phyloP scores from a whole-genome alignment of 2,113 vertebrate genomes.

The Istiophorus platypterus region DNA sequence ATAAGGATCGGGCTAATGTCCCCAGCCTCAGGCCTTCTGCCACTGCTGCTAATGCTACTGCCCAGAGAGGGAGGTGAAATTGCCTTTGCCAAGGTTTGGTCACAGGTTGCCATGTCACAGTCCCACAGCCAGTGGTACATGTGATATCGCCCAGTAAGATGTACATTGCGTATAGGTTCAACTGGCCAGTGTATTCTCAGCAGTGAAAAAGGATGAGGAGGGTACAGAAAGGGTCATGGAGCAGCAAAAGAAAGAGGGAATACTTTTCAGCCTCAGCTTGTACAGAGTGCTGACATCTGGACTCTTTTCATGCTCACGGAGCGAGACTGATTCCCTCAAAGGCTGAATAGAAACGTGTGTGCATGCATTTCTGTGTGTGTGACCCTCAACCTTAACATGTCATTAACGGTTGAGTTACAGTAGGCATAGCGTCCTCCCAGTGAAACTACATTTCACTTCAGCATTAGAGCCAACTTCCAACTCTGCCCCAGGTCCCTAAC shows the following conservation, averaged over 20 bases:
- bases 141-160: slow-evolving; percentile 30
- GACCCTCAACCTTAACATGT: slow-evolving; percentile 55
- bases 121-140: slow-evolving; percentile 4
- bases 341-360: slow-evolving; percentile 47
- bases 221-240: slow-evolving; percentile 23
- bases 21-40: slow-evolving; percentile 44
- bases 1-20: slow-evolving; percentile 71
- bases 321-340: slow-evolving; percentile 73
- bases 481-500: slow-evolving; percentile 54
- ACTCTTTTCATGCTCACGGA: slow-evolving; percentile 75
- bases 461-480: slow-evolving; percentile 45
- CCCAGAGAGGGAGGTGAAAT: slow-evolving; percentile 46
- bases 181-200: slow-evolving; percentile 5
- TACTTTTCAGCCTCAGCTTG: slow-evolving; percentile 49
- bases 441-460: slow-evolving; percentile 48
- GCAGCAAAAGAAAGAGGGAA: slow-evolving; percentile 45
- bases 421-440: slow-evolving; percentile 37
- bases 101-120: slow-evolving; percentile 34
- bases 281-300: slow-evolving; percentile 71
- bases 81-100: slow-evolving; percentile 51
- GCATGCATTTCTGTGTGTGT: slow-evolving; percentile 35
- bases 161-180: slow-evolving; percentile 17
- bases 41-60: slow-evolving; percentile 36
- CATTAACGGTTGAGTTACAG: slow-evolving; percentile 61
- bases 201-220: slow-evolving; percentile 54